A percentile compares a stretch with the other conserved stretches of the same genome.
phyloP scores from a whole-genome alignment of 2,888 invertebrate species.

The Pseudoips prasinana region DNA sequence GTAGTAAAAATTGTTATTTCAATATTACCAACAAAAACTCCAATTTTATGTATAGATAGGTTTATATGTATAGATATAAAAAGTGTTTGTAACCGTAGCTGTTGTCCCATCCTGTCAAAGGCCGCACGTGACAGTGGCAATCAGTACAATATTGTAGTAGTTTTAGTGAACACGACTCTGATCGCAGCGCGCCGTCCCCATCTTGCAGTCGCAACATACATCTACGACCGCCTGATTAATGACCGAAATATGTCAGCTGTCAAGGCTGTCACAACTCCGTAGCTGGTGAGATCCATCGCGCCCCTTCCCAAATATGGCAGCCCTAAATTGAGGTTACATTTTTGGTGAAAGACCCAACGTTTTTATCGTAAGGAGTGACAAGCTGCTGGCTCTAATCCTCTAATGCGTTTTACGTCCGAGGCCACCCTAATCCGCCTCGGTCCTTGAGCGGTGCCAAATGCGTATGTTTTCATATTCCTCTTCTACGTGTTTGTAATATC shows the following conservation, averaged over 20 bases:
- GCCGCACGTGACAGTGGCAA: slow-evolving; percentile 18
- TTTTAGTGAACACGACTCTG: slow-evolving; percentile 33
- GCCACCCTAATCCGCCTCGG: slow-evolving; percentile 23
- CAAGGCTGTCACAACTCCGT: slow-evolving; percentile 75
- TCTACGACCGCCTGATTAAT: slow-evolving; percentile 72
- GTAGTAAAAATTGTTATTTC: too few species aligned
- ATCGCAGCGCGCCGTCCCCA: slow-evolving; percentile 43
- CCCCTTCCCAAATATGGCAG: slow-evolving; percentile 58
- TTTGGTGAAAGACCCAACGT: slow-evolving; percentile 59
- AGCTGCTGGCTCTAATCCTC: slow-evolving; percentile 55
- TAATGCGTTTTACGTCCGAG: slow-evolving; percentile 44
- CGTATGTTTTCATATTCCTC: slow-evolving; percentile 26
- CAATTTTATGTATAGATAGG: too few species aligned
- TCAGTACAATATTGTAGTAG: slow-evolving; percentile 25
- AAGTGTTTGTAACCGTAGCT: too few species aligned
- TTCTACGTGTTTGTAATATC: slow-evolving; percentile 6
- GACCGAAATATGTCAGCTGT: slow-evolving; percentile 77
- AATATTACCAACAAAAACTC: too few species aligned
- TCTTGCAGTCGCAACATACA: slow-evolving; percentile 56
- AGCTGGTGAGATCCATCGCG: slow-evolving; percentile 74
- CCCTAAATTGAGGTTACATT: slow-evolving; percentile 67
- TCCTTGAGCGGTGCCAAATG: slow-evolving; percentile 15
- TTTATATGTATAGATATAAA: too few species aligned
- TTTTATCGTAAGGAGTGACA: slow-evolving; percentile 57
- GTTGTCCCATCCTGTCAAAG: too few species aligned